Base-by-base conservation (phyloP, 2,797 vertebrate genomes). In the Eospalax fontanierii region DNA sequence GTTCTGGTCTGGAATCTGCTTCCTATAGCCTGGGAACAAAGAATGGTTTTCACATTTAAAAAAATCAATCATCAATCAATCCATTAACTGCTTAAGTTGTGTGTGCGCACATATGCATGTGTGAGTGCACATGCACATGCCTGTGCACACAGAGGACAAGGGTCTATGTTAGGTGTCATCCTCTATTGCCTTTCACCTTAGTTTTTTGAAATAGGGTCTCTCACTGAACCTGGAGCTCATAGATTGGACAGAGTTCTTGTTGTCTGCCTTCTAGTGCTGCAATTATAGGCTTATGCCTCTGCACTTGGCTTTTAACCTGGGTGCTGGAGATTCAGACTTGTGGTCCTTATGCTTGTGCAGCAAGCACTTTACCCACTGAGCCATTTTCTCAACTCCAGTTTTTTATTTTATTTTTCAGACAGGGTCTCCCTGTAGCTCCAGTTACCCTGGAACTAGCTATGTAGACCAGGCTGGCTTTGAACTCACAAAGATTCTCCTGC, bases 11-110 rank as follows among this genome's bases (percentile, higher is more conserved):
- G 21, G 10, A 57, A 70, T 33, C 11, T 93, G 18, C 65, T 90
- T 90, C 92, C 82, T 63, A 76, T 28, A 91, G 75, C 18, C 2
- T 4, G 19, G 19, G n/a, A 92, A 15, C 71, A 83, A 94, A 78
- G 28, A 68, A 86, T 4, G 6, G 0, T 11, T 76, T 88, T 90
- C 54, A 71, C 22, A 21, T 30, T 73, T 21, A 73, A 71, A 59
- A 81, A 65, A 33, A 35, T 30, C 21, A 8, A 50, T n/a, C 6
- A 18, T 7, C 66, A 57, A 19, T 57, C 83, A 76, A 15, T 43
- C 46, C 4, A 57, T 54, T 7, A 26, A 26, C 26, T 1, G 11
- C 35, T 50, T 6, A 26, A 26, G 26, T 1, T 7, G 19, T 70
- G 33, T 70, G 65, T 70, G 7, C n/a, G 19, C 19, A 2, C 28